These are phyloP conservation scores for Neoitamus cyanurus DNA, from an alignment of 2,888 invertebrate genomes.

Conservation along the genomic window DNA sequence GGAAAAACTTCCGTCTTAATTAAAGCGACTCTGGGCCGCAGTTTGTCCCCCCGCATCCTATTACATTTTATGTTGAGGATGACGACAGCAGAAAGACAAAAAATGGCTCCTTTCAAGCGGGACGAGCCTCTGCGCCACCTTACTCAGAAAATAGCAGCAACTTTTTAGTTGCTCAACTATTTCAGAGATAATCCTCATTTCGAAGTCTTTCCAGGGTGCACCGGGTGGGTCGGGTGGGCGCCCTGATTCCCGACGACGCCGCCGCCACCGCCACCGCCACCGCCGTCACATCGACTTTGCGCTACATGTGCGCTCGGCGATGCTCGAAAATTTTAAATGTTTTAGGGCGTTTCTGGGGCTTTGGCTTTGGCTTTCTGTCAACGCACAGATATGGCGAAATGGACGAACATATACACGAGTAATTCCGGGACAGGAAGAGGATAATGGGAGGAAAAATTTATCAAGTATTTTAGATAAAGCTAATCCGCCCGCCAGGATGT, in stretches of 20 bases:
- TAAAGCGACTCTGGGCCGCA: not conserved
- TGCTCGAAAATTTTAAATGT: slow-evolving; percentile 8
- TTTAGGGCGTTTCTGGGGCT: slow-evolving; percentile 9
- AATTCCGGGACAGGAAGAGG: not conserved
- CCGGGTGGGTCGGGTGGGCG: not conserved
- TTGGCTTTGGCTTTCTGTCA: not conserved
- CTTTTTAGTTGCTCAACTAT: slow-evolving; percentile 21
- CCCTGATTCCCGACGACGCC: not conserved
- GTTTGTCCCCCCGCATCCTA: not conserved
- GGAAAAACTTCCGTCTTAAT: slow-evolving; percentile 16
- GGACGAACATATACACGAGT: slow-evolving; percentile 14
- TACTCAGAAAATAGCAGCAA: not conserved
- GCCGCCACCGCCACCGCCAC: not conserved
- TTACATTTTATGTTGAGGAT: slow-evolving; percentile 24
- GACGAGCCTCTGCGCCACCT: not conserved
- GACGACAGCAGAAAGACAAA: not conserved
- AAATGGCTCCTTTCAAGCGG: not conserved
- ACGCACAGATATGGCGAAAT: slow-evolving; percentile 11
- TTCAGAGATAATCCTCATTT: not conserved
- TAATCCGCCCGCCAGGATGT: slow-evolving; percentile 15
- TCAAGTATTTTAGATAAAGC: slow-evolving; percentile 34
- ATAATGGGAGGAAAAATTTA: slow-evolving; percentile 27
- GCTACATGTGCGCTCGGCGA: not conserved
- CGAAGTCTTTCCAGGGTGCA: not conserved
- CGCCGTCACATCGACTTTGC: not conserved